Evolutionary conservation across 2,797 vertebrate species (phyloP), one percentile per base, ranked within the genome.

Genomic region (Labroides dimidiatus): DNA sequence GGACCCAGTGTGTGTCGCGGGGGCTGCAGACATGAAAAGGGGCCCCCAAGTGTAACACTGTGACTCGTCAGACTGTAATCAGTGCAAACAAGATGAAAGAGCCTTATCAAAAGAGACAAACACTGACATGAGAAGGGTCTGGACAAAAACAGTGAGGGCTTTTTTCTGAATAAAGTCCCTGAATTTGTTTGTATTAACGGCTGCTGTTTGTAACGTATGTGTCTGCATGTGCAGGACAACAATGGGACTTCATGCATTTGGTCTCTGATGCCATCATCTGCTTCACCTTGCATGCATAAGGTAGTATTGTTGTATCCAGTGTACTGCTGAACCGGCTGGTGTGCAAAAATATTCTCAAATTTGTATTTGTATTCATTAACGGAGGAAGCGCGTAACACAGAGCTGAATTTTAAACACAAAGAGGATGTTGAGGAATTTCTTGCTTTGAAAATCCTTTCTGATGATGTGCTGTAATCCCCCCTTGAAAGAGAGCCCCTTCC

Each of bases 21-120:
- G 89, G 91, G 88, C 87, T 75, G 78, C 70, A 68, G 84, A 86
- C 87, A 88, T 90, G 92, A 95, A 94, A 73, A 63, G 75, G 75
- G 83, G 66, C 47, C 87, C 84, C 90, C 82, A 85, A 91, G 90
- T 90, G 89, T 90, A 93, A 93, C 86, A 69, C 90, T 87, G 92
- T 88, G 91, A 92, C 91, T 93, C 83, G 87, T 92, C 92, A 87
- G 90, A 85, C 92, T 89, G 88, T 90, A 93, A 94, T 95, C 94
- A 95, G 93, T 92, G 91, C 93, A 94, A 94, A 92, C 93, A 93
- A 91, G 91, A 94, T 93, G 93, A 94, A 94, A 93, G 90, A 71
- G 69, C 76, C 78, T 92, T 89, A 92, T 93, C 91, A 93, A 92
- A 91, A 87, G 87, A 89, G 89, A 93, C 93, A 93, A 94, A 94